Evolutionary conservation across 2,113 vertebrate species (phyloP).

Genomic region (Vidua chalybeata): DNA sequence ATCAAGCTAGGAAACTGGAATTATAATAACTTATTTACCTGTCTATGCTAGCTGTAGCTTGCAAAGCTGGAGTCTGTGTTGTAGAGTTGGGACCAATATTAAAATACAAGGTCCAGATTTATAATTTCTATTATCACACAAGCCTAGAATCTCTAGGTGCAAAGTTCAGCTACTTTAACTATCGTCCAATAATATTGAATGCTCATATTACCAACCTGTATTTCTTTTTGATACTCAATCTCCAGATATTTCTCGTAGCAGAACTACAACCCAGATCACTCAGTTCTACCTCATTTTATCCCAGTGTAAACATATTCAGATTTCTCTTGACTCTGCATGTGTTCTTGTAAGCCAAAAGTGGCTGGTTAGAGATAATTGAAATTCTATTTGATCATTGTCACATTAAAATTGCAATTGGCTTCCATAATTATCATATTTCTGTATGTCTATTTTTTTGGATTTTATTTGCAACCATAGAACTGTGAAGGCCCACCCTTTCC

Average conservation of each 20-base stretch:
- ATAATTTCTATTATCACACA: not conserved
- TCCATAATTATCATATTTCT: not conserved
- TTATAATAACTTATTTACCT: not conserved
- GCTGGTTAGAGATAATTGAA: not conserved
- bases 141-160: not conserved
- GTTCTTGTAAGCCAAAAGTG: not conserved
- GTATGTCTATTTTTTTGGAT: not conserved
- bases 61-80: not conserved
- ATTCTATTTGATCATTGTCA: not conserved
- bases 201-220: not conserved
- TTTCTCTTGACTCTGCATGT: not conserved
- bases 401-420: not conserved
- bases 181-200: not conserved
- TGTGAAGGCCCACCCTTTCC: not conserved
- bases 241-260: not conserved
- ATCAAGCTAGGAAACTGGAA: not conserved
- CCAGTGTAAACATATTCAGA: not conserved
- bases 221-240: not conserved
- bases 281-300: not conserved
- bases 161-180: not conserved
- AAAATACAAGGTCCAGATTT: not conserved
- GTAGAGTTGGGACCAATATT: not conserved
- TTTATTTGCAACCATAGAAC: not conserved
- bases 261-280: not conserved
- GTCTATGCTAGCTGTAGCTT: not conserved